A percentile compares a stretch with the other conserved stretches of the same genome.
These are phyloP conservation scores for Turritopsis dohrnii DNA, from an alignment of 30 jellyfish, hydroid and myxozoan species.

Conservation along the genomic window DNA sequence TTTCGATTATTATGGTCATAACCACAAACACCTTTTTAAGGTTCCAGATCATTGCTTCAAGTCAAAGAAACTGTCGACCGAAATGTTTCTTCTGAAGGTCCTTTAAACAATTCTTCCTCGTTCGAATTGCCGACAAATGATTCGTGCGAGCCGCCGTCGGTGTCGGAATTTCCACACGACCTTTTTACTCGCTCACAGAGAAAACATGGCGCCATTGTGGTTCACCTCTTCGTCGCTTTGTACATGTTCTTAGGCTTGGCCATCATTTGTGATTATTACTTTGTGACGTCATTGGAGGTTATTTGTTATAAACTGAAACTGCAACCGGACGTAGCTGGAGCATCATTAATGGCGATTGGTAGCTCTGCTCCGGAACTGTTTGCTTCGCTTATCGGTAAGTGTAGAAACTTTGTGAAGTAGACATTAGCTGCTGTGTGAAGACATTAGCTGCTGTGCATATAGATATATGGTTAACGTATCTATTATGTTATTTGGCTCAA, in stretches of 20 bases:
- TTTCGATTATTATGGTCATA: not conserved
- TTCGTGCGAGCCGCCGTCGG: constrained; percentile 61
- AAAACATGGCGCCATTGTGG: constrained; percentile 61
- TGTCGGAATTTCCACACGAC: constrained; percentile 82
- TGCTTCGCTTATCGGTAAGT: constrained; percentile 79
- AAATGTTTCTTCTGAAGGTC: not conserved
- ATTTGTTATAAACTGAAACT: constrained; percentile 55
- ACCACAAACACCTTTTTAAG: not conserved
- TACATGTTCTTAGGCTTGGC: constrained; percentile 85
- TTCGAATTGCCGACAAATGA: constrained; percentile 3
- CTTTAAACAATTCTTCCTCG: not conserved
- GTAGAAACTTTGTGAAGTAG: too few relatives aligned
- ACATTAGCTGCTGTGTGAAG: too few relatives aligned
- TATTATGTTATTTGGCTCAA: too few relatives aligned
- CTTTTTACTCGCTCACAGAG: constrained; percentile 51
- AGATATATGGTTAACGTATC: too few relatives aligned
- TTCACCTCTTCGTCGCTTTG: constrained; percentile 67
- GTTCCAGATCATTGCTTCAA: not conserved
- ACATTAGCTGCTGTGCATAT: too few relatives aligned
- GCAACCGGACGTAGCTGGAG: constrained; percentile 97
- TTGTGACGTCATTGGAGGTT: constrained; percentile 89
- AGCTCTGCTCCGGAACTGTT: constrained; percentile 92
- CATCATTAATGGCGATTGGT: constrained; percentile 98
- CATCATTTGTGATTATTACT: constrained; percentile 74
- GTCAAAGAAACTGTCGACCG: not conserved